phyloP scores from a whole-genome alignment of 2,888 invertebrate species.

The Oscheius onirici region DNA sequence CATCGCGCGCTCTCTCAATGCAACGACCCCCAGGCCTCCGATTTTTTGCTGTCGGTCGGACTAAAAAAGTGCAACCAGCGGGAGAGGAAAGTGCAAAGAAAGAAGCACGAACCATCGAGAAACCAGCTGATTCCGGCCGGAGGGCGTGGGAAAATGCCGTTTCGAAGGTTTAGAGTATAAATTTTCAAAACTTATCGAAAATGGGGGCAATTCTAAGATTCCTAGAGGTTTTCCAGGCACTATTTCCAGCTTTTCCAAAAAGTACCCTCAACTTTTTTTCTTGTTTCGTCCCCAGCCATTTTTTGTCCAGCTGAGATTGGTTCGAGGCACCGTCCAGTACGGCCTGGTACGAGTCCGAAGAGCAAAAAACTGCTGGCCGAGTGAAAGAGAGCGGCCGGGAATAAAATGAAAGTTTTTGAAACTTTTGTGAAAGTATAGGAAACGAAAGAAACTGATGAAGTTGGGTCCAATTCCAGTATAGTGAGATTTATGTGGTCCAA shows the following conservation, averaged over 20 bases:
- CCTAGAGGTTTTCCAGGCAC: not conserved
- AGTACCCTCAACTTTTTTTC: not conserved
- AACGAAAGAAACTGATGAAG: too few species aligned
- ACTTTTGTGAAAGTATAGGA: too few species aligned
- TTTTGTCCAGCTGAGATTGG: conserved; percentile 12
- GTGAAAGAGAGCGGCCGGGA: too few species aligned
- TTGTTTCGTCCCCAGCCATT: not conserved
- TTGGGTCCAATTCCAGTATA: too few species aligned
- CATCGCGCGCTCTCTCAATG: too few species aligned
- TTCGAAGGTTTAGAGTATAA: not conserved
- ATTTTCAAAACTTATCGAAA: not conserved
- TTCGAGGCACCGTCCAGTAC: conserved; percentile 14
- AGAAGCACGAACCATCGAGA: conserved; percentile 13
- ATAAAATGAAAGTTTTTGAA: too few species aligned
- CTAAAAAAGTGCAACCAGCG: conserved; percentile 13
- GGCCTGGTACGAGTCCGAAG: conserved; percentile 16
- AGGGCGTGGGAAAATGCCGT: conserved; percentile 10
- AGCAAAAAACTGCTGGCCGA: conserved; percentile 8
- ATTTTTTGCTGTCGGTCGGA: not conserved
- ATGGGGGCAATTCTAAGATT: not conserved
- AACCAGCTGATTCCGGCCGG: conserved; percentile 14
- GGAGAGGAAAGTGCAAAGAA: conserved; percentile 23
- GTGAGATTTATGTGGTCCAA: too few species aligned
- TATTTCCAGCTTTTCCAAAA: not conserved
- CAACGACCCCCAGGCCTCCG: too few species aligned